Base-by-base conservation (phyloP, 2,888 invertebrate genomes). In the Linnaemya vulpina region DNA sequence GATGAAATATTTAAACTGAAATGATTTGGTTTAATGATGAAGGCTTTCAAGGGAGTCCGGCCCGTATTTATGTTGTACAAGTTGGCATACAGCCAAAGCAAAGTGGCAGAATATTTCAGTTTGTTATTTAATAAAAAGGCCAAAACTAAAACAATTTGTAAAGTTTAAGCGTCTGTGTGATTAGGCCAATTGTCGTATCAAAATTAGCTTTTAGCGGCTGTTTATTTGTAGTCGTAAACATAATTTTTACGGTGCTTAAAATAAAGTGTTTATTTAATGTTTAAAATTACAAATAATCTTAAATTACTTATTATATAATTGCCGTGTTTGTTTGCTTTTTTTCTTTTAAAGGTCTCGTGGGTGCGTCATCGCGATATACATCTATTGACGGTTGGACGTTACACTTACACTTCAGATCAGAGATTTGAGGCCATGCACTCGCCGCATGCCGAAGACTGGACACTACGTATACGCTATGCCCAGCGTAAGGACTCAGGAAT, bases 391-490 rank as follows among this genome's bases (percentile, higher is more conserved):
- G 96, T 96, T 15, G 96, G 96, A 7, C 93, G 95, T 76, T 96
- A 96, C 89, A 96, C 96, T 0, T 96, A 97, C 92, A 97, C 97
- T 94, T 93, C 93, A 4, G 96, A 96, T 92, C 97, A 97, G 93
- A 94, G 97, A 65, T 97, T 97, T 89, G 97, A 97, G 92, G 97
- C 97, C 58, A 94, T 96, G 87, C 97, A 97, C 93, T 95, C 95
- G 82, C 97, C 97, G 0, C 96, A 97, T 90, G 96, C 96, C 74
- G 97, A 97, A 92, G 97, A 97, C 92, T 97, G 97, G 97, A 96
- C 96, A 70, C 93, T 97, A 81, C 94, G 95, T 90, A 96, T 96
- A 91, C 94, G 95, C 84, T 96, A 95, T 91, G 95, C 96, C 9
- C 96, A 96, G 91, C 93, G 94, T 84, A 95, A 95, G 89, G 96